Base-by-base conservation (phyloP, 2,888 invertebrate genomes). In the Uropetala carovei region DNA sequence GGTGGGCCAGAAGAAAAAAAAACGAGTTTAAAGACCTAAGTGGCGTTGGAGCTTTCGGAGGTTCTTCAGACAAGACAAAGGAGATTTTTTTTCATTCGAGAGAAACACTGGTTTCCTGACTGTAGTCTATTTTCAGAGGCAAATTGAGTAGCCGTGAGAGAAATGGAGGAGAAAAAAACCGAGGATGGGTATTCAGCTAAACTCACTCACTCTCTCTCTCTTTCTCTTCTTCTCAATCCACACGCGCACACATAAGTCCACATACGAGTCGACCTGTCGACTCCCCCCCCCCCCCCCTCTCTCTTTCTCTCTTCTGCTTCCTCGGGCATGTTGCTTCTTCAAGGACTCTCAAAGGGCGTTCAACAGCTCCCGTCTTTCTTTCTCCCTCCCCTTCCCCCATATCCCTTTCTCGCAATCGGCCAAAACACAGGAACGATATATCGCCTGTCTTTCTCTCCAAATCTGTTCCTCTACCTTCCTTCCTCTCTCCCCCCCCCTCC, bases 91-190 rank as follows among this genome's bases (percentile, higher is more conserved):
- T 75, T 75, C 27, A 27, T 27, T 22, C 27, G 75, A 75, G 43
- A 27, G 75, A 75, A 75, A 27, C 75, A 22, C 75, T 4, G 75
- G 75, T 75, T 75, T 75, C 27, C 27, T 75, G 75, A 75, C n/a
- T 22, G n/a, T 68, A 68, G 75, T 75, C 75, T 75, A 75, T 75
- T 75, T 75, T 43, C 68, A 18, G 43, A 89, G 89, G 89, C 89
- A 89, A 89, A 89, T 89, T 89, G 89, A 89, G 89, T 68, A 68
- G 89, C 43, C 64, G 89, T 64, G 68, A 64, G 64, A 89, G 43
- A 68, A 89, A 89, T 60, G 60, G 60, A 22, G 85, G 13, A 22
- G 22, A 14, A 27, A 75, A 75, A 27, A 22, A 7, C 1, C 43
- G 43, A 75, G 75, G 22, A n/a, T 60, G 59, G 57, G 57, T n/a